Base-by-base conservation (phyloP, 2,888 invertebrate species). In the Leuctra nigra region DNA sequence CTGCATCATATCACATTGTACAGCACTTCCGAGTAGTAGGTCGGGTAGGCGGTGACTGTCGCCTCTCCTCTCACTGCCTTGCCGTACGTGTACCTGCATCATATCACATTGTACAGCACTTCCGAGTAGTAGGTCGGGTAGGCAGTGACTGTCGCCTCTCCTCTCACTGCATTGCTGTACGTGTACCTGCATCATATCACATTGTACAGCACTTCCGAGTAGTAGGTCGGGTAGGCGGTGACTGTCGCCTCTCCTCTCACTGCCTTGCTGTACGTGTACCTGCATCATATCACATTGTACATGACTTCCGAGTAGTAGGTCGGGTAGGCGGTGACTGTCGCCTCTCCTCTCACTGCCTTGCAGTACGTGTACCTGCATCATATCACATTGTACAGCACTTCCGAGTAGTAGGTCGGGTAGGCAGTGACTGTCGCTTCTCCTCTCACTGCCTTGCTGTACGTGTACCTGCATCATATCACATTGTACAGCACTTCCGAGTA, bases 221-320 rank as follows among this genome's bases (percentile, higher is more conserved):
- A 87, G 66, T 87, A 86, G 14, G 86, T 86, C 1, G 93, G 91
- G 68, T 87, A 90, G 0, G 89, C 86, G 3, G 90, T 87, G 53
- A 95, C 76, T 0, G 89, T 88, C 1, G 88, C 84, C 68, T 90
- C 87, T 9, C 95, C 95, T 69, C 83, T 84, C 0, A 95, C 91
- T 50, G 90, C 84, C 65, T 88, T 83, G 0, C 93, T 94, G 68
- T 88, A 90, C 55, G 87, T 87, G 68, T 92, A 91, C 63, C 90
- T 90, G 64, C 6, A 55, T 48, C 22, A 16, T 41, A n/a, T n/a
- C 4, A 18, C n/a, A 41, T 41, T 9, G 9, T 90, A 89, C 44
- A 90, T 78, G 0, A 87, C 79, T 0, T 83, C 82, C 1, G 91
- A 88, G 71, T 83, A 87, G 66, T 87, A 86, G 14, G 86, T 86